Evolutionary conservation across 2,888 invertebrate genomes (phyloP).

Genomic region (Eristalinus aeneus): DNA sequence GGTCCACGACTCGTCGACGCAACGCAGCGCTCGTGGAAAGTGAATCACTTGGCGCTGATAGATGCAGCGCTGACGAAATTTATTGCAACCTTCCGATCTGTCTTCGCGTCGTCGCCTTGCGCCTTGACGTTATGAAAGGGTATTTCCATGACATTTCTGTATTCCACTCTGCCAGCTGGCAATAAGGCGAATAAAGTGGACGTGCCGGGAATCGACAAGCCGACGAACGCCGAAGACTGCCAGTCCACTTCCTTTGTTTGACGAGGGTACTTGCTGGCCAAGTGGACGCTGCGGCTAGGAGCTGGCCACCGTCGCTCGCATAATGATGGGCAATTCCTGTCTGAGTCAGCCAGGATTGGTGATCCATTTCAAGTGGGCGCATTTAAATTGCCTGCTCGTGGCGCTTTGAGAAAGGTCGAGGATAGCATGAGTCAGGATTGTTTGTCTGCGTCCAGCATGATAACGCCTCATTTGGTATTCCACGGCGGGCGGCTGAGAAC

Average conservation of each 20-base stretch:
- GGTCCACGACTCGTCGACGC: neutral
- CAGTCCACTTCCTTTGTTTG: slow-evolving; percentile 34
- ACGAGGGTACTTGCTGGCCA: neutral
- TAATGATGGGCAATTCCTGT: slow-evolving; percentile 12
- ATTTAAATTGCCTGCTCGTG: neutral
- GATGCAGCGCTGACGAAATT: slow-evolving; percentile 42
- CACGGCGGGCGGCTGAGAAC: neutral
- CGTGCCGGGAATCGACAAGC: slow-evolving; percentile 52
- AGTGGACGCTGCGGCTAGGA: neutral
- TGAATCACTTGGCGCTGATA: slow-evolving; percentile 15
- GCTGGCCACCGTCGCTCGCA: neutral
- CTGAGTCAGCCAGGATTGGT: slow-evolving; percentile 30
- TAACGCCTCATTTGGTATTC: neutral
- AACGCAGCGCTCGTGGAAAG: neutral
- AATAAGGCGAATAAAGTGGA: slow-evolving; percentile 41
- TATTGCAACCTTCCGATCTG: slow-evolving; percentile 39
- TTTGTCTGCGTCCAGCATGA: neutral
- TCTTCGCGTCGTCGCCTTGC: slow-evolving; percentile 4
- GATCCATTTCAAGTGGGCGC: slow-evolving; percentile 32
- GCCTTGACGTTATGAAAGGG: slow-evolving; percentile 27
- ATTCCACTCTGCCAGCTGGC: slow-evolving; percentile 38
- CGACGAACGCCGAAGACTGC: neutral
- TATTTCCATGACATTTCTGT: slow-evolving; percentile 54
- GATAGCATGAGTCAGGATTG: slow-evolving; percentile 7
- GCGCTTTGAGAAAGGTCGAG: slow-evolving; percentile 19